These are phyloP conservation scores for Gadus macrocephalus DNA, from an alignment of 2,113 vertebrate species.

Conservation along the genomic window DNA sequence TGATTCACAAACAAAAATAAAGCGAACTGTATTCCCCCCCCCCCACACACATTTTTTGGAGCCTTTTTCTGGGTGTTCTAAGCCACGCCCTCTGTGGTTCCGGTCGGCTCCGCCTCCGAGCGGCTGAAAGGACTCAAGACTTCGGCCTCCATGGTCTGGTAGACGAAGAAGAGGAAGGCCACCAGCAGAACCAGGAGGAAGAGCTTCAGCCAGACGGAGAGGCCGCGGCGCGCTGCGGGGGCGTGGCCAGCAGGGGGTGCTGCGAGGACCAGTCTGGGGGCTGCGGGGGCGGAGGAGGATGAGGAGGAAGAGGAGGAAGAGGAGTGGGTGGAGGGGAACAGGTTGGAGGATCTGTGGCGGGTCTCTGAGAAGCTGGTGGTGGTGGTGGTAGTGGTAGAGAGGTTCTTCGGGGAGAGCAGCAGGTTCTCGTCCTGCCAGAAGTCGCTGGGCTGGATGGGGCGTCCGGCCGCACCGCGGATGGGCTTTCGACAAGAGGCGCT, in stretches of 20 bases:
- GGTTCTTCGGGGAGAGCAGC: conserved; percentile 46
- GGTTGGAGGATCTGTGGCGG: conserved; percentile 39
- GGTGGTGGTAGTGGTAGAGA: conserved; percentile 47
- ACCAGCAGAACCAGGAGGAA: conserved; percentile 76
- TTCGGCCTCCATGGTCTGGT: conserved; percentile 94
- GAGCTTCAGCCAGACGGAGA: conserved; percentile 88
- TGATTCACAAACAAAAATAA: conserved; percentile 8
- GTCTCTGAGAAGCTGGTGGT: conserved; percentile 54
- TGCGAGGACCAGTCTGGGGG: conserved; percentile 24
- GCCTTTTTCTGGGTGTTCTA: conserved; percentile 7
- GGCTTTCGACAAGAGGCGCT: conserved; percentile 90
- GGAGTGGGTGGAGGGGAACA: conserved; percentile 13
- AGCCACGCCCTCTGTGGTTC: conserved; percentile 17
- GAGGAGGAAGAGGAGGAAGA: background rate
- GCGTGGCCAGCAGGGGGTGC: conserved; percentile 32
- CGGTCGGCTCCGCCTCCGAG: background rate
- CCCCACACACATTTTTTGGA: background rate
- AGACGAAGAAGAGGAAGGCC: conserved; percentile 83
- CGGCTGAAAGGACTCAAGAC: conserved; percentile 74
- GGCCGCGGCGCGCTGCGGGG: conserved; percentile 38
- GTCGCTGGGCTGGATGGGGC: conserved; percentile 75
- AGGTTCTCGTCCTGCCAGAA: conserved; percentile 73
- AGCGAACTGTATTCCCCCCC: conserved; percentile 6
- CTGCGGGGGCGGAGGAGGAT: conserved; percentile 12
- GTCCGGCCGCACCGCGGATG: conserved; percentile 88